phyloP scores from a whole-genome alignment of 2,888 invertebrate species.

The Caenorhabditis virilis region DNA sequence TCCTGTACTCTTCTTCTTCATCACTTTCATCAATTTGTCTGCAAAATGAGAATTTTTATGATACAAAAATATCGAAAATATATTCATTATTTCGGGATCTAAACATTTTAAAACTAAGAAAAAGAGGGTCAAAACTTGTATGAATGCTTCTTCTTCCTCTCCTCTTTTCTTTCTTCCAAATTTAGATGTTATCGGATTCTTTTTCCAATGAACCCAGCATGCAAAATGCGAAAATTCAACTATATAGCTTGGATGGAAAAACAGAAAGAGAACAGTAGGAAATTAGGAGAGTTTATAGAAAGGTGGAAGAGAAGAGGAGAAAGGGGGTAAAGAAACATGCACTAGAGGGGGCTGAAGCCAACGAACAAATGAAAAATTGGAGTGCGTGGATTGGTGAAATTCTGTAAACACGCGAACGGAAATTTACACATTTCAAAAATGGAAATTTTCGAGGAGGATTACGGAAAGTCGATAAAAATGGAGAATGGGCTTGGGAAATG shows the following conservation, averaged over 20 bases:
- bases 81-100: too few relatives aligned
- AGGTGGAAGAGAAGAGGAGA: too few relatives aligned
- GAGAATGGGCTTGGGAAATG: background rate
- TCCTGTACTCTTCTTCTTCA: slow-evolving; percentile 46
- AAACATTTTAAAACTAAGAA: too few relatives aligned
- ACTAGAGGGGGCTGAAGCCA: too few relatives aligned
- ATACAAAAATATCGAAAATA: slow-evolving; percentile 5
- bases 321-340: too few relatives aligned
- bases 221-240: slow-evolving; percentile 6
- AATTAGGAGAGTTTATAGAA: too few relatives aligned
- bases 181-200: slow-evolving; percentile 31
- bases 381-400: background rate
- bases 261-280: too few relatives aligned
- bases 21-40: slow-evolving; percentile 57
- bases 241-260: background rate
- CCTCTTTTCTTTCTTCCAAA: slow-evolving; percentile 1
- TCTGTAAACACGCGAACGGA: background rate
- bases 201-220: slow-evolving; percentile 18
- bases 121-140: too few relatives aligned
- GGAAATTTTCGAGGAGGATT: too few relatives aligned
- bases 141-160: too few relatives aligned
- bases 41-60: slow-evolving; percentile 10
- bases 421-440: background rate
- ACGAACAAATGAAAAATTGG: too few relatives aligned
- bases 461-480: too few relatives aligned